Conservation (phyloP, 1,140 invertebrate species). For the Leptinotarsa lineolata region DNA sequence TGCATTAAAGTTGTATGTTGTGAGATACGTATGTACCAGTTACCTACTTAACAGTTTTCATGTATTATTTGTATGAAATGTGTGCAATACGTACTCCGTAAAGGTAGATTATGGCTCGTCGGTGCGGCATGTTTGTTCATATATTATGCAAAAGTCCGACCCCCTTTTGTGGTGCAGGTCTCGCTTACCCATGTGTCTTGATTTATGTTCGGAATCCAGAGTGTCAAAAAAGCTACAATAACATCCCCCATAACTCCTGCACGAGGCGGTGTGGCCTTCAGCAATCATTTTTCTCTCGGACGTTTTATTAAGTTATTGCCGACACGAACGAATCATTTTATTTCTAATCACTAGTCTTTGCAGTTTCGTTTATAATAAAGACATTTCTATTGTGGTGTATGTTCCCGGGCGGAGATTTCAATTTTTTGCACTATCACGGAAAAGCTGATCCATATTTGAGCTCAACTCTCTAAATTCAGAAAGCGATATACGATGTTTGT, state of each 20-base stretch:
- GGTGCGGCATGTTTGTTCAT: slow-evolving; percentile 1
- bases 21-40: neutral
- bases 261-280: neutral
- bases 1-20: neutral
- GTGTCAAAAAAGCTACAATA: slow-evolving; percentile 2
- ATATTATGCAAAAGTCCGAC: neutral
- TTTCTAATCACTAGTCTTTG: too few species aligned
- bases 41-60: neutral
- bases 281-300: neutral
- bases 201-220: slow-evolving; percentile 5
- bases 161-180: neutral
- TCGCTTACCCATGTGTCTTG: slow-evolving; percentile 6
- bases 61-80: slow-evolving; percentile 6
- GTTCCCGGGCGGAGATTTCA: too few species aligned
- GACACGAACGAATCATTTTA: too few species aligned
- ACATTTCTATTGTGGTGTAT: too few species aligned
- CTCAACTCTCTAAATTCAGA: too few species aligned
- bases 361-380: too few species aligned
- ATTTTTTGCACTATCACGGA: too few species aligned
- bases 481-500: too few species aligned
- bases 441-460: too few species aligned
- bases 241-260: neutral
- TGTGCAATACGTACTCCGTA: slow-evolving; percentile 2
- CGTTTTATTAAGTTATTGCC: too few species aligned
- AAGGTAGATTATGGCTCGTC: slow-evolving; percentile 2